Evolutionary conservation across 2,113 vertebrate species (phyloP).

Genomic region (Holacanthus passer): DNA sequence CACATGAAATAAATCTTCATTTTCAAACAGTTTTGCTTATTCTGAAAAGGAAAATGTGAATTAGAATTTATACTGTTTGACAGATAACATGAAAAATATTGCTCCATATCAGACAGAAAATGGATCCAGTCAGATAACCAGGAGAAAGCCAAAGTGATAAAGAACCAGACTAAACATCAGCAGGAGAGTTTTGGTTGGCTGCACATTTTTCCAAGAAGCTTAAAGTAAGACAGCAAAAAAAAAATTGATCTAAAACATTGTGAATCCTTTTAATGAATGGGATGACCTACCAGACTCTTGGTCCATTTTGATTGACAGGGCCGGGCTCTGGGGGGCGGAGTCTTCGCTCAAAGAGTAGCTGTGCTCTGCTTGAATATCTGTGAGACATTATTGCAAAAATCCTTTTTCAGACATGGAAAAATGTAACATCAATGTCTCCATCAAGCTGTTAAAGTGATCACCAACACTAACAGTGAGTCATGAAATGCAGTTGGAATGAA

Average conservation of each 20-base stretch:
- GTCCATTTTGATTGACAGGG: conserved; percentile 95
- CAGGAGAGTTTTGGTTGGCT: conserved; percentile 11
- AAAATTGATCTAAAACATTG: conserved; percentile 2
- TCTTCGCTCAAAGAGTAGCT: conserved; percentile 98
- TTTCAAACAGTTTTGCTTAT: neutral
- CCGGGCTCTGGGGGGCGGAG: conserved; percentile 97
- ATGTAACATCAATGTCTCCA: neutral
- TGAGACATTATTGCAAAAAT: conserved; percentile 59
- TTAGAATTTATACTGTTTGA: conserved; percentile 5
- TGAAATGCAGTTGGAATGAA: neutral
- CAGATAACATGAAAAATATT: neutral
- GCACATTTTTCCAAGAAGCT: neutral
- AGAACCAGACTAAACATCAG: conserved; percentile 44
- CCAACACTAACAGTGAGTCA: too few species aligned
- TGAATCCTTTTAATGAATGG: neutral
- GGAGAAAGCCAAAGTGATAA: neutral
- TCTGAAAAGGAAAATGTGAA: neutral
- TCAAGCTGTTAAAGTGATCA: neutral
- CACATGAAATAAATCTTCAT: too few species aligned
- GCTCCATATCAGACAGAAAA: conserved; percentile 11
- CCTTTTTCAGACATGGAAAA: conserved; percentile 47
- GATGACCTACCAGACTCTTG: conserved; percentile 88
- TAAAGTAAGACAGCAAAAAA: neutral
- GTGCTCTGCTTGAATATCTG: conserved; percentile 98
- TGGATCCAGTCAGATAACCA: conserved; percentile 15